Percentiles rank a stretch among this genome's conserved stretches.
Evolutionary conservation across 2,113 vertebrate genomes (phyloP).

Genomic region (Petaurus breviceps): DNA sequence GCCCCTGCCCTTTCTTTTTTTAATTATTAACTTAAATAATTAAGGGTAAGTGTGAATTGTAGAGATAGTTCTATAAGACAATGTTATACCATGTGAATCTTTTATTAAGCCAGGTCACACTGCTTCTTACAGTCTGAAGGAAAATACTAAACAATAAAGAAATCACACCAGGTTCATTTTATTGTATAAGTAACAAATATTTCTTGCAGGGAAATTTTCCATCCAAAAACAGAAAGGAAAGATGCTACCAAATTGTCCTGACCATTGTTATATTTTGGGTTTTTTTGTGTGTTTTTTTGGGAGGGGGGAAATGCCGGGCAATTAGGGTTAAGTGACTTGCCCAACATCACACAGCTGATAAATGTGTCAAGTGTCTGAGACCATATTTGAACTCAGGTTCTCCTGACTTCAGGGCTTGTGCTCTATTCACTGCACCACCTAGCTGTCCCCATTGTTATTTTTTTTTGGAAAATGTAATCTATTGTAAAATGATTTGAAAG

Average conservation of each 20-base stretch:
- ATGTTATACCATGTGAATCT: background rate
- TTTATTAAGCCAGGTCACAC: background rate
- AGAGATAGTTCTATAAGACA: background rate
- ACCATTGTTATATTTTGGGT: slow-evolving; percentile 37
- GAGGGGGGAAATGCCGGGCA: too few species aligned
- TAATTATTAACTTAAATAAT: background rate
- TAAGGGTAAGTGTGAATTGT: background rate
- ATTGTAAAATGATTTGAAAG: slow-evolving; percentile 43
- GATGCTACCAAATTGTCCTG: background rate
- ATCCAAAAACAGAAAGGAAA: background rate
- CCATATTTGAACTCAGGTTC: too few species aligned
- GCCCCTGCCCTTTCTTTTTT: too few species aligned
- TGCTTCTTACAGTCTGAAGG: background rate
- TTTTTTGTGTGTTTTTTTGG: too few species aligned
- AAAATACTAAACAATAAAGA: background rate
- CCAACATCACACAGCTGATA: too few species aligned
- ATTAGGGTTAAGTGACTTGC: too few species aligned
- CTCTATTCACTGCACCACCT: too few species aligned
- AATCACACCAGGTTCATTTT: background rate
- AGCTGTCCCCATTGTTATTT: slow-evolving; percentile 1
- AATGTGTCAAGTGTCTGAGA: too few species aligned
- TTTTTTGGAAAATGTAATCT: slow-evolving; percentile 51
- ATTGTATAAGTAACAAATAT: background rate
- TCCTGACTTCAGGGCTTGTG: too few species aligned
- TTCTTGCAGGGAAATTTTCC: slow-evolving; percentile 41